Conservation (phyloP, 2,888 invertebrate genomes). For the Ormyrus rosae region DNA sequence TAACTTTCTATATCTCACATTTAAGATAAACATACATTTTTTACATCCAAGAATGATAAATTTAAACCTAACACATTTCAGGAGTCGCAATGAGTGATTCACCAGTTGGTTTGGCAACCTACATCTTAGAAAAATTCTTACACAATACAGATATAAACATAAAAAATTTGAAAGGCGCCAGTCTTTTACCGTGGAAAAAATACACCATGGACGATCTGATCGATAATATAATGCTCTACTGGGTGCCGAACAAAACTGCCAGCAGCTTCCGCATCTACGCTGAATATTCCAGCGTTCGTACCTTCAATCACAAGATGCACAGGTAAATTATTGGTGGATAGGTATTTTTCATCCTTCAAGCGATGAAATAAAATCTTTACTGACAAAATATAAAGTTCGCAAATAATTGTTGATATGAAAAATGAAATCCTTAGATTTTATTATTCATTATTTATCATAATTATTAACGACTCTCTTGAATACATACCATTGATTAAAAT, state of each 20-base stretch:
- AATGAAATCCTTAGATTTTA: no score
- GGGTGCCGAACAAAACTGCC: slow-evolving; percentile 84
- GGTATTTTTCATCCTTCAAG: no score
- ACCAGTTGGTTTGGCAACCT: slow-evolving; percentile 91
- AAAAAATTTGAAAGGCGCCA: slow-evolving; percentile 80
- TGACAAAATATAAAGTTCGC: no score
- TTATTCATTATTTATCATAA: no score
- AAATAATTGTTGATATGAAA: no score
- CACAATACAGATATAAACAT: slow-evolving; percentile 81
- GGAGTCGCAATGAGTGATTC: slow-evolving; percentile 77
- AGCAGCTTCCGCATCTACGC: slow-evolving; percentile 86
- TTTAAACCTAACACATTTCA: not conserved
- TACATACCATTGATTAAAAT: no score
- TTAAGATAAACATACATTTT: not conserved
- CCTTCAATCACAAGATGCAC: no score
- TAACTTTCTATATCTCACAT: not conserved
- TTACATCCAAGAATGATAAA: not conserved
- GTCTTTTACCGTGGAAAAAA: slow-evolving; percentile 77
- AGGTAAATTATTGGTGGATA: no score
- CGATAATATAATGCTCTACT: slow-evolving; percentile 90
- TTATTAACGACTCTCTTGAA: no score
- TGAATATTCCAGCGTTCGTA: slow-evolving; percentile 74
- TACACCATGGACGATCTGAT: slow-evolving; percentile 84
- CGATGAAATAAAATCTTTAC: no score
- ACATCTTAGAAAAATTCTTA: slow-evolving; percentile 92